Evolutionary conservation across 2,888 invertebrate genomes (phyloP).

Genomic region (Steinernema carpocapsae): DNA sequence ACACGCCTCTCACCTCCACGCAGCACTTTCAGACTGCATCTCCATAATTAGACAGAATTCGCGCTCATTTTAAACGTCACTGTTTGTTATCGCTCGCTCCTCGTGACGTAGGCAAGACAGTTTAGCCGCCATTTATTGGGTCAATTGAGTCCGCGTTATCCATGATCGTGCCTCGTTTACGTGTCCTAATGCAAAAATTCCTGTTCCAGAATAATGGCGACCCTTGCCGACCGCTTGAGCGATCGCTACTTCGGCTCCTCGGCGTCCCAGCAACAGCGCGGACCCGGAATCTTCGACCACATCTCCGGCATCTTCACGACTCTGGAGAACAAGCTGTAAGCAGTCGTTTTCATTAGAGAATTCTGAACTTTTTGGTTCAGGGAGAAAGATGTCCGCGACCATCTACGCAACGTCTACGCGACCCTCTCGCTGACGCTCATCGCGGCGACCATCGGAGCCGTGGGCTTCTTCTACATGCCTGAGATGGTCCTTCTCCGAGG

Average conservation of each 20-base stretch:
- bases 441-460: conserved; percentile 82
- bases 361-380: conserved; percentile 73
- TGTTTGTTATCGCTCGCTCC: too few species aligned
- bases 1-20: too few species aligned
- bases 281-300: conserved; percentile 44
- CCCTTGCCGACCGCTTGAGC: conserved; percentile 8
- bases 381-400: conserved; percentile 84
- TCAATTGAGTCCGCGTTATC: too few species aligned
- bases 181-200: too few species aligned
- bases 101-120: too few species aligned
- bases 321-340: conserved; percentile 54
- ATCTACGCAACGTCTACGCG: conserved; percentile 93
- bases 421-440: conserved; percentile 83
- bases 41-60: too few species aligned
- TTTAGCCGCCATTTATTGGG: too few species aligned
- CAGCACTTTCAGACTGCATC: too few species aligned
- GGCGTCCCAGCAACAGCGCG: background rate
- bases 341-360: conserved; percentile 8
- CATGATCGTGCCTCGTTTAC: too few species aligned
- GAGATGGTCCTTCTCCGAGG: conserved; percentile 38
- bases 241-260: conserved; percentile 18
- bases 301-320: conserved; percentile 49
- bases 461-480: conserved; percentile 49
- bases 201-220: background rate
- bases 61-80: too few species aligned